Base-by-base conservation (phyloP, 2,797 vertebrate species). In the Propithecus perrieri region DNA sequence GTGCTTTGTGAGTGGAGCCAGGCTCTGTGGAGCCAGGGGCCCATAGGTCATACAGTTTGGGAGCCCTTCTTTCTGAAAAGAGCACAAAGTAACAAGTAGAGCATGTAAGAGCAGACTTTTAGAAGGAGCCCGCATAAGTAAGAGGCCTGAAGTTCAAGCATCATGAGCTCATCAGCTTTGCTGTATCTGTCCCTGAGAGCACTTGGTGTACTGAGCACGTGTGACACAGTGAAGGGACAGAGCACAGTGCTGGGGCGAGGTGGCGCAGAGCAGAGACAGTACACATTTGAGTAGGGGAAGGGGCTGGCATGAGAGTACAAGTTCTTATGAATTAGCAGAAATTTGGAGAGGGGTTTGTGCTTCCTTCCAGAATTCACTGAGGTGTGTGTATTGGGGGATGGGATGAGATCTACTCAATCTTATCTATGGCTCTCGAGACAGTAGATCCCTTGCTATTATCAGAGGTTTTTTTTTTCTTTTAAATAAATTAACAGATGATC, bases 381-480 rank as follows among this genome's bases (percentile, higher is more conserved):
- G 22, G 5, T 26, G 0, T 72, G 7, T 41, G 8, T 53, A 4
- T 85, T 1, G 18, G 5, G 18, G 46, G 14, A 1, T 9, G 35
- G 0, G 24, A 8, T 55, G 11, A 2, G 15, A 4, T 48, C 28
- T 2, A 93, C 8, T 90, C 41, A 72, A 4, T 53, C 41, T 55
- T 65, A 63, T 83, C 22, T 89, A 83, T 0, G 43, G n/a, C 9
- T 92, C 43, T 90, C n/a, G 79, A 86, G 59, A 79, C n/a, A 86
- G 46, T 41, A 35, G 43, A 89, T 28, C 7, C 15, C 17, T 57
- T 91, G 30, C 26, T 67, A 72, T 74, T 43, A 43, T 83, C 22
- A 72, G 48, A 79, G 28, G 6, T 14, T 78, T 33, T 85, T 83
- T n/a, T 35, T 28, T 15, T 17, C 14, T 79, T 15, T 59, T 75